Conservation (phyloP, 37 sponge, comb jelly and placozoan species). For the Chondrilla cf. caribensis region DNA sequence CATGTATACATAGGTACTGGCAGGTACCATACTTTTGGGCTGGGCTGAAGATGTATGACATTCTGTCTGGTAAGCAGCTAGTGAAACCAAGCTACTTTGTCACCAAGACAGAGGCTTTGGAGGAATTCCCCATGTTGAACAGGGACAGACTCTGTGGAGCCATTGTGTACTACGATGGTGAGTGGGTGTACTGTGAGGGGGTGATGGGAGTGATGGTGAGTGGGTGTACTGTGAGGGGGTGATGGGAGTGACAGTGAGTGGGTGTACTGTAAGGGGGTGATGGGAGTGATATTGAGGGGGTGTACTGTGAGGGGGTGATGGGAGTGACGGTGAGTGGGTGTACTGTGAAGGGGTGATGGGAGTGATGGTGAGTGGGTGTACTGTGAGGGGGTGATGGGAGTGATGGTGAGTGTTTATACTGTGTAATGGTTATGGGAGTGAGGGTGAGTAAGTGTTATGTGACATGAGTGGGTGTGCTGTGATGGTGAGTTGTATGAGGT, state of each 20-base stretch:
- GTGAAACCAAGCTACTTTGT: conserved; percentile 84
- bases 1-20: conserved; percentile 82
- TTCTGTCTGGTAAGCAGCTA: conserved; percentile 83
- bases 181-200: not conserved
- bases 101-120: conserved; percentile 83
- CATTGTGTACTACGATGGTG: conserved; percentile 95
- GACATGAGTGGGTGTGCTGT: too few relatives aligned
- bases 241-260: too few relatives aligned
- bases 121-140: conserved; percentile 97
- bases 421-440: too few relatives aligned
- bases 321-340: not conserved
- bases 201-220: not conserved
- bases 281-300: conserved; percentile 54
- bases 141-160: conserved; percentile 76
- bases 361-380: conserved; percentile 57
- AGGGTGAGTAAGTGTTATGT: too few relatives aligned
- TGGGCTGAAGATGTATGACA: conserved; percentile 95
- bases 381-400: not conserved
- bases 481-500: too few relatives aligned
- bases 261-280: too few relatives aligned
- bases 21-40: conserved; percentile 95
- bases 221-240: too few relatives aligned
- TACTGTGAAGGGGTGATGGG: too few relatives aligned
- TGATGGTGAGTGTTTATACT: not conserved
- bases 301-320: not conserved